Evolutionary conservation across 2,797 vertebrate species (phyloP).

Genomic region (Poecile montanus): DNA sequence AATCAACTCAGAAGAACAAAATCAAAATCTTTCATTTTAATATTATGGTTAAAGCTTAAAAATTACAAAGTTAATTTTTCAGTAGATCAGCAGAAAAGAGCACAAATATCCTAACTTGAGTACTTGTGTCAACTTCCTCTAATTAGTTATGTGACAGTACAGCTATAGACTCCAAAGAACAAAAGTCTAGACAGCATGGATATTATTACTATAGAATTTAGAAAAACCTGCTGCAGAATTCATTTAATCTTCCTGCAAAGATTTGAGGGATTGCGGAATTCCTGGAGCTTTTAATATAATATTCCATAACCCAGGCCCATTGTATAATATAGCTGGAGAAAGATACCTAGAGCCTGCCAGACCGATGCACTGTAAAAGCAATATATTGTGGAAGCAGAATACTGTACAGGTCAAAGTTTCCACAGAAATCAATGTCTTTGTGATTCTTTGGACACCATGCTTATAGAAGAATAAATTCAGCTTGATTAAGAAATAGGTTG

Average conservation of each 20-base stretch:
- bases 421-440: neutral
- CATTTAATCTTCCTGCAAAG: slow-evolving; percentile 54
- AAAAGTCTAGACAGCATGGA: slow-evolving; percentile 52
- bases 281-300: slow-evolving; percentile 48
- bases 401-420: slow-evolving; percentile 14
- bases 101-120: neutral
- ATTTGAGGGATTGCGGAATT: slow-evolving; percentile 45
- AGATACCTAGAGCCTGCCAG: slow-evolving; percentile 17
- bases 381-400: slow-evolving; percentile 41
- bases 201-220: slow-evolving; percentile 33
- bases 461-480: neutral
- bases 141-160: slow-evolving; percentile 48
- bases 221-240: slow-evolving; percentile 54
- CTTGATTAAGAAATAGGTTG: neutral
- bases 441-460: neutral
- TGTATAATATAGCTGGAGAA: slow-evolving; percentile 20
- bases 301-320: slow-evolving; percentile 41
- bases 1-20: neutral
- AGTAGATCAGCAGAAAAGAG: neutral
- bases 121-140: neutral
- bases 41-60: neutral
- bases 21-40: neutral
- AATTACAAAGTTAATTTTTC: neutral
- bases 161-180: slow-evolving; percentile 11
- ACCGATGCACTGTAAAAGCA: slow-evolving; percentile 31